Evolutionary conservation across 2,797 vertebrate species (phyloP).

Genomic region (Microctenopoma lineatum): DNA sequence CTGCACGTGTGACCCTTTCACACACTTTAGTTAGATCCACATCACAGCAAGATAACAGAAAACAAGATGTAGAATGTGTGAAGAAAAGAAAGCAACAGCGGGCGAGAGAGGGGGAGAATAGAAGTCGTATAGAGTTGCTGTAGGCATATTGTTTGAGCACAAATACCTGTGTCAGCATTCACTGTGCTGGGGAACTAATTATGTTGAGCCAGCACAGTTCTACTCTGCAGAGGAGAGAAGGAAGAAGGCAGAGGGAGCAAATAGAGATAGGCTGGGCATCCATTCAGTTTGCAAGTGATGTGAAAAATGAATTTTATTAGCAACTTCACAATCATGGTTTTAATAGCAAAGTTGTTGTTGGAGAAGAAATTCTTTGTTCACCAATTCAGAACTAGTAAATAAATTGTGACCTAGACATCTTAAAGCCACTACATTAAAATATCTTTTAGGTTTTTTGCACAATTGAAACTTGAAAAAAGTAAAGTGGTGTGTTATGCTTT

Average conservation of each 20-base stretch:
- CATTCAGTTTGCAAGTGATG: background rate
- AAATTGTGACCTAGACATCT: no score
- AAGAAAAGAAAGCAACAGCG: background rate
- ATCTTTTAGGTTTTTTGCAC: background rate
- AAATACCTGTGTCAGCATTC: slow-evolving; percentile 72
- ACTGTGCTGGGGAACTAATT: slow-evolving; percentile 43
- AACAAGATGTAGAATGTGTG: background rate
- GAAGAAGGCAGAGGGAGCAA: slow-evolving; percentile 26
- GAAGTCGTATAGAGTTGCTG: slow-evolving; percentile 28
- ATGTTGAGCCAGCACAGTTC: slow-evolving; percentile 70
- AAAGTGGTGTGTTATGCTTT: background rate
- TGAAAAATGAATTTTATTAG: background rate
- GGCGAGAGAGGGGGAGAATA: background rate
- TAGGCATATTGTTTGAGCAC: slow-evolving; percentile 58
- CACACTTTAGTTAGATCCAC: background rate
- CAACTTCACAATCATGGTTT: background rate
- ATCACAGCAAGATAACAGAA: background rate
- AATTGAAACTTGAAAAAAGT: no score
- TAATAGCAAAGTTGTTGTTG: background rate
- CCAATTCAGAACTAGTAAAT: background rate
- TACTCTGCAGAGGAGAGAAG: slow-evolving; percentile 53
- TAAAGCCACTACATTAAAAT: background rate
- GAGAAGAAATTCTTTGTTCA: background rate
- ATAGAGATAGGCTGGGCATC: slow-evolving; percentile 19
- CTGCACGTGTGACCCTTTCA: background rate